phyloP scores from a whole-genome alignment of 1,140 invertebrate genomes.

The Diuraphis noxia region DNA sequence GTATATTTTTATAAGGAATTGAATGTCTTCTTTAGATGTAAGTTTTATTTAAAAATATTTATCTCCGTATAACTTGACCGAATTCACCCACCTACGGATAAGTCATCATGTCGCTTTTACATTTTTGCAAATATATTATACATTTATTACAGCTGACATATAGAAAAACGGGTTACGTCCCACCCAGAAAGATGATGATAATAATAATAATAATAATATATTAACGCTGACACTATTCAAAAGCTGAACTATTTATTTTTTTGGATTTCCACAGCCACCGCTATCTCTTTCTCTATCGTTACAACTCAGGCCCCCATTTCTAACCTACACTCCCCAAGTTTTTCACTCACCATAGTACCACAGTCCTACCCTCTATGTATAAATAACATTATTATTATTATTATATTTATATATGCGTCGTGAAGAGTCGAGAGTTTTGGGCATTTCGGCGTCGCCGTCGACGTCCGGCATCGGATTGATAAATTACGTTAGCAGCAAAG shows the following conservation, averaged over 20 bases:
- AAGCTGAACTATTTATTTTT: background rate
- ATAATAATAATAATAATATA: background rate
- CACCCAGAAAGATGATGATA: background rate
- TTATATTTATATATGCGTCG: background rate
- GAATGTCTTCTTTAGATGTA: background rate
- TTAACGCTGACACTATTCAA: background rate
- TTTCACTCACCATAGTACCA: background rate
- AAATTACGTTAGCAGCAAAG: constrained; percentile 8
- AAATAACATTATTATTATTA: background rate
- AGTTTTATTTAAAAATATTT: constrained; percentile 2
- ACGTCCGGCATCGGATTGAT: constrained; percentile 37
- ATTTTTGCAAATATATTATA: background rate
- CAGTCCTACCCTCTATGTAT: background rate
- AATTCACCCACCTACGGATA: background rate
- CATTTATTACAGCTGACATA: constrained; percentile 6
- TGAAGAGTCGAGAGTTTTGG: background rate
- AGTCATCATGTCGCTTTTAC: background rate
- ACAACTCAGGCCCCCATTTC: background rate
- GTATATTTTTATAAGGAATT: background rate
- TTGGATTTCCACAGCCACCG: background rate
- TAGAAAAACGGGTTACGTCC: background rate
- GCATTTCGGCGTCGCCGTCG: background rate
- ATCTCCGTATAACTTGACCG: background rate
- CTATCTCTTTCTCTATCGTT: background rate
- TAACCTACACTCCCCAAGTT: background rate